Conservation (phyloP, 2,888 invertebrate species). For the Perithous albicinctus region DNA sequence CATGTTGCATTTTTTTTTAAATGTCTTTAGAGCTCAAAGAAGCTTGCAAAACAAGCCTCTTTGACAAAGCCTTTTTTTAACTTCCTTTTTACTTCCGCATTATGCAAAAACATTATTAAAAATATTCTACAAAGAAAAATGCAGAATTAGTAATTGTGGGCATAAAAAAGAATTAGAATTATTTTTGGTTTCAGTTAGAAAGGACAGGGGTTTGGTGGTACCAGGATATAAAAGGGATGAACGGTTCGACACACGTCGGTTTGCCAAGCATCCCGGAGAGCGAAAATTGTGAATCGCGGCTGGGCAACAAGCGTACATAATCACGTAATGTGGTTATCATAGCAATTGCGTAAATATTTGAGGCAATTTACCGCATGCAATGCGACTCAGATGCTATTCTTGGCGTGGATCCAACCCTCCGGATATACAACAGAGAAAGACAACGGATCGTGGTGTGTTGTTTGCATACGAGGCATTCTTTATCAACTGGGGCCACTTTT, state of each 20-base stretch:
- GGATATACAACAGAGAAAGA: neutral
- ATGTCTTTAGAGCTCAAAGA: no score
- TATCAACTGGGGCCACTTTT: no score
- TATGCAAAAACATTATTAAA: no score
- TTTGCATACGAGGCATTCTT: neutral
- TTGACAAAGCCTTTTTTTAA: no score
- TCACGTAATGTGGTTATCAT: slow-evolving; percentile 84
- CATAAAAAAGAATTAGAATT: no score
- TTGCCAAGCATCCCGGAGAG: slow-evolving; percentile 31
- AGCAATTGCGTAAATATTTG: slow-evolving; percentile 84
- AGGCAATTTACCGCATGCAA: slow-evolving; percentile 83
- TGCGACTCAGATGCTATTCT: slow-evolving; percentile 44
- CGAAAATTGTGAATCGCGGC: slow-evolving; percentile 75
- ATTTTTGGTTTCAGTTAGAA: no score
- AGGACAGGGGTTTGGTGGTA: no score
- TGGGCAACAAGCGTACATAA: slow-evolving; percentile 83
- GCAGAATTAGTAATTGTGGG: no score
- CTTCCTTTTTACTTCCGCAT: no score
- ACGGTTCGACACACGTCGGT: slow-evolving; percentile 35
- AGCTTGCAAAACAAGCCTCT: no score
- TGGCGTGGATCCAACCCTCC: neutral
- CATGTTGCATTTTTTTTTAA: no score
- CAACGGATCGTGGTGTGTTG: neutral
- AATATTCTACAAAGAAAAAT: no score
- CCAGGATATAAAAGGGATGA: slow-evolving; percentile 26